Base-by-base conservation (phyloP, 2,113 vertebrate species). In the Sorex fumeus region DNA sequence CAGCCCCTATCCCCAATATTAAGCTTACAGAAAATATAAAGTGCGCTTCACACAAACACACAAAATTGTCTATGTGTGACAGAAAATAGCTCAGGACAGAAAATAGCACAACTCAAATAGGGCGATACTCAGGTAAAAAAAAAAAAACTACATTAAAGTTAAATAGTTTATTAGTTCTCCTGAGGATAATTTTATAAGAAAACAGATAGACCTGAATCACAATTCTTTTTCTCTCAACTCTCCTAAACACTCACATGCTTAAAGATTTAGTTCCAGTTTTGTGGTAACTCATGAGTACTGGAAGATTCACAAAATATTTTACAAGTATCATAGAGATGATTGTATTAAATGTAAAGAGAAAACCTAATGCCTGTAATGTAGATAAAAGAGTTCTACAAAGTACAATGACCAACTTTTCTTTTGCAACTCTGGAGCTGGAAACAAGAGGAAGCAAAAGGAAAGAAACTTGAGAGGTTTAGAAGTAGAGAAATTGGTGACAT, bases 371-470 rank as follows among this genome's bases (percentile, higher is more conserved):
- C 75, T 78, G 23, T 78, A 53, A 72, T 50, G 21, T 21, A 90
- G 64, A 82, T 40, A n/a, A 88, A 66, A 57, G 27, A 40, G 11
- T 67, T 72, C 62, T 28, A 36, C 34, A 67, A 78, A 86, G 45
- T 71, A 43, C 2, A 0, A 3, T 53, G n/a, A 28, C 82, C 82
- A 77, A 50, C 84, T 43, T 1, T 32, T 69, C 67, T 76, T 34
- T 62, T 60, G 71, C 67, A 27, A 32, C 57, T 47, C 16, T 23
- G 28, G 40, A 78, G 57, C 28, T 23, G 78, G 40, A 27, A 43
- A 43, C n/a, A 74, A 74, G 45, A 87, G 21, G 28, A 62, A 67
- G 25, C 32, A 28, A 76, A 62, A 84, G 91, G 81, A 93, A 34
- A 28, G 62, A 85, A 88, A 32, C 77, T 64, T 90, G 13, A 18